These are phyloP conservation scores for Spondyliosoma cantharus DNA, from an alignment of 2,797 vertebrate genomes.

Conservation along the genomic window DNA sequence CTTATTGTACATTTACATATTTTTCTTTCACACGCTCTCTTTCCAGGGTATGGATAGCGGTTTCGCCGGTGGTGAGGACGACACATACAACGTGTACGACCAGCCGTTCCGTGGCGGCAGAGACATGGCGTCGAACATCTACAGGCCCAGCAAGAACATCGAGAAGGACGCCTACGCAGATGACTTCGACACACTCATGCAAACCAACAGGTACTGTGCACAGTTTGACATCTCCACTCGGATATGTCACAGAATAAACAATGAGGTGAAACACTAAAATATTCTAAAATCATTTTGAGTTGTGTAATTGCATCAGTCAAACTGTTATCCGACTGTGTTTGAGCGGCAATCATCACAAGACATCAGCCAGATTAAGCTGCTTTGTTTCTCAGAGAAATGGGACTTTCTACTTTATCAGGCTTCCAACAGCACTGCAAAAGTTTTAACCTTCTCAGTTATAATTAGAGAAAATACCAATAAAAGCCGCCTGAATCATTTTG, in stretches of 20 bases:
- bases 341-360: neutral
- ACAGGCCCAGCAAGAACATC: constrained; percentile 93
- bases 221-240: neutral
- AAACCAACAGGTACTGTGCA: constrained; percentile 86
- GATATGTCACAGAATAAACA: too few species aligned
- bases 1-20: neutral
- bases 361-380: neutral
- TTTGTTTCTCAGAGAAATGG: neutral
- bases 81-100: constrained; percentile 95
- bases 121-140: constrained; percentile 97
- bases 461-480: constrained; percentile 6
- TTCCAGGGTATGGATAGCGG: constrained; percentile 95
- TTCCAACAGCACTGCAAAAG: neutral
- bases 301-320: neutral
- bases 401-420: neutral
- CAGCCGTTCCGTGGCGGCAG: constrained; percentile 92
- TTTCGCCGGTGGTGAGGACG: constrained; percentile 95
- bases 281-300: too few species aligned
- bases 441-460: constrained; percentile 17
- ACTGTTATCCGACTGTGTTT: neutral
- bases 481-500: constrained; percentile 33
- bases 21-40: neutral
- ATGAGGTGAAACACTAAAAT: too few species aligned
- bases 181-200: constrained; percentile 92
- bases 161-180: constrained; percentile 93